phyloP scores from a whole-genome alignment of 2,888 invertebrate genomes.

The Oscheius sp. region DNA sequence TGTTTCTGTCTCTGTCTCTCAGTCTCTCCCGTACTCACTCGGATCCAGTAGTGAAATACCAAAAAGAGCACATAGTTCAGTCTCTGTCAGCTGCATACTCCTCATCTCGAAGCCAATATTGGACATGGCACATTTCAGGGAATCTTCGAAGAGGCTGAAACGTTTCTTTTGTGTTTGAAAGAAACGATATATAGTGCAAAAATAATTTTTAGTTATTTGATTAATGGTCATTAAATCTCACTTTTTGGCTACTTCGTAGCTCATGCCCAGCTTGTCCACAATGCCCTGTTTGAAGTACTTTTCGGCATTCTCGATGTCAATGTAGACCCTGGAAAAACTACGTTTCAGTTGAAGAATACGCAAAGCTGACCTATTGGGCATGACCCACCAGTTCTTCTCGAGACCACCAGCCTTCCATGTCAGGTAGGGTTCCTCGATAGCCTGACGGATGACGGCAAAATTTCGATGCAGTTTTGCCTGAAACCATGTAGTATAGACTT shows the following conservation, averaged over 20 bases:
- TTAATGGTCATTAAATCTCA: slow-evolving; percentile 21
- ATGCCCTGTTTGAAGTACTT: slow-evolving; percentile 60
- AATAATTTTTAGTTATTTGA: not conserved
- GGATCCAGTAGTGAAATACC: slow-evolving; percentile 64
- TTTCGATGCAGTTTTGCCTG: slow-evolving; percentile 64
- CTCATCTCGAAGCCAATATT: slow-evolving; percentile 61
- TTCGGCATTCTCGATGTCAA: slow-evolving; percentile 60
- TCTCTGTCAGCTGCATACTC: slow-evolving; percentile 54
- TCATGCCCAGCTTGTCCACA: slow-evolving; percentile 64
- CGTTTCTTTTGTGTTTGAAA: too few species aligned
- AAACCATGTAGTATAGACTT: slow-evolving; percentile 31
- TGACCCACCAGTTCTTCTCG: slow-evolving; percentile 64
- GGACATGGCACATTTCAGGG: slow-evolving; percentile 65
- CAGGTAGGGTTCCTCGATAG: slow-evolving; percentile 68
- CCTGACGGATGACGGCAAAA: slow-evolving; percentile 66
- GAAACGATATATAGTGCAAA: not conserved
- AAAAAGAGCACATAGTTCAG: slow-evolving; percentile 60
- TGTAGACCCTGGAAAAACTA: slow-evolving; percentile 50
- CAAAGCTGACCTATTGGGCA: slow-evolving; percentile 60
- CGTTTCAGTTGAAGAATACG: not conserved
- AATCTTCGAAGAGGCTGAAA: slow-evolving; percentile 65
- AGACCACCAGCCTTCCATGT: slow-evolving; percentile 67
- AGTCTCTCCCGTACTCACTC: slow-evolving; percentile 40
- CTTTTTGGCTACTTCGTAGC: slow-evolving; percentile 60
- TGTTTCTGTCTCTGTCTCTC: not conserved